Evolutionary conservation across 2,113 vertebrate species (phyloP), one percentile per base, ranked within the genome.

Genomic region (Toxotes chatareus): DNA sequence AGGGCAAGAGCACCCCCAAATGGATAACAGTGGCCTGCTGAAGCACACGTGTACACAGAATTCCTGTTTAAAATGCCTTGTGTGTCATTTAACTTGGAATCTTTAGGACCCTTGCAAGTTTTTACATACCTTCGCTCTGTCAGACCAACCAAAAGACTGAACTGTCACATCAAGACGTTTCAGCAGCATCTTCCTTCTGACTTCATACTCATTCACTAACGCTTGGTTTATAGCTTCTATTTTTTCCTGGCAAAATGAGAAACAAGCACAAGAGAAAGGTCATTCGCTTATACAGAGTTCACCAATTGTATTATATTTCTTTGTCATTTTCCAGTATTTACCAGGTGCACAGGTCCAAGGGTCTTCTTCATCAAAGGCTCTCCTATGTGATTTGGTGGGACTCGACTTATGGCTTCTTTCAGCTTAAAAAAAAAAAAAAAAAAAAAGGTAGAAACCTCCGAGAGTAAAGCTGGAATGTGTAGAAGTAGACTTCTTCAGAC

Each of bases 121-220:
- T 14, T 4, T 21, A 61, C 62, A 31, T 95, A 99, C 98, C 97
- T 99, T 99, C 60, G 98, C 98, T 96, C 93, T 94, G 16, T 97
- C 97, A 36, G 98, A 99, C 98, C 98, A 99, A 79, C 98, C 98
- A 13, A 99, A 99, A 13, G 98, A 99, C 92, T 99, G 98, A 65
- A 99, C 96, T 0, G 98, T 99, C 83, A 99, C 98, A 85, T 99
- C 98, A 64, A 99, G 95, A 87, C 98, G 97, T 84, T 99, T 99
- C 87, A 99, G 86, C 91, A 99, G 93, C 95, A 99, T 97, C 88
- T 99, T 98, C 83, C 97, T 96, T 88, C 98, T 96, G 56, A 99
- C 97, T 86, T 99, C 97, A 0, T 99, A 99, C 87, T 99, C 98
- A 7, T 99, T 99, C 64, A 94, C 94, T 91, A 99, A 95, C 67